A percentile compares a stretch with the other conserved stretches of the same genome.
These are phyloP conservation scores for Volucella inflata DNA, from an alignment of 2,888 invertebrate species.

Conservation along the genomic window DNA sequence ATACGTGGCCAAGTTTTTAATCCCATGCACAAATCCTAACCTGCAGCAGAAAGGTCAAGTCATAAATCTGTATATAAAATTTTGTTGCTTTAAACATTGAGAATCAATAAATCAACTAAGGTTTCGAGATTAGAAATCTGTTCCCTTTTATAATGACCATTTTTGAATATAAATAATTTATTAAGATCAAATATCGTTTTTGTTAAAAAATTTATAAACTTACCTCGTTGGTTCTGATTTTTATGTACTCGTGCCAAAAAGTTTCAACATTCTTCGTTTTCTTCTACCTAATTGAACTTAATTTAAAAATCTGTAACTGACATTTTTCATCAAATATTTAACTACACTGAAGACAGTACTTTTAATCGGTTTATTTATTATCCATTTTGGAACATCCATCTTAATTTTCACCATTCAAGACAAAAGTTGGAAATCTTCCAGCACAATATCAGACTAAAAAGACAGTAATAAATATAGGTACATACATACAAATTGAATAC, in stretches of 20 bases:
- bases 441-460: background rate
- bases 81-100: too few species aligned
- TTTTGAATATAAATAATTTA: too few species aligned
- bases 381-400: constrained; percentile 1
- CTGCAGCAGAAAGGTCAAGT: too few species aligned
- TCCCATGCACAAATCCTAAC: too few species aligned
- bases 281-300: background rate
- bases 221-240: too few species aligned
- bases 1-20: too few species aligned
- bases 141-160: too few species aligned
- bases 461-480: background rate
- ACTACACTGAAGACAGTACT: constrained; percentile 21
- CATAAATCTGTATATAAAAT: too few species aligned
- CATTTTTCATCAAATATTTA: constrained; percentile 17
- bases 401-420: background rate
- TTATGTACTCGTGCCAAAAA: background rate
- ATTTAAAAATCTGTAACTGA: constrained; percentile 44
- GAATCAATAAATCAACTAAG: too few species aligned
- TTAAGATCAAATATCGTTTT: too few species aligned
- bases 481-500: background rate
- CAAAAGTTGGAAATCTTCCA: background rate
- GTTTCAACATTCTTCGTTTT: background rate
- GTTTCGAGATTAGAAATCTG: too few species aligned
- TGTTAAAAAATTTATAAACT: too few species aligned
- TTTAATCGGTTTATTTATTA: constrained; percentile 27